Conservation (phyloP, 1,140 invertebrate genomes). For the Geopemphigus sp. region DNA sequence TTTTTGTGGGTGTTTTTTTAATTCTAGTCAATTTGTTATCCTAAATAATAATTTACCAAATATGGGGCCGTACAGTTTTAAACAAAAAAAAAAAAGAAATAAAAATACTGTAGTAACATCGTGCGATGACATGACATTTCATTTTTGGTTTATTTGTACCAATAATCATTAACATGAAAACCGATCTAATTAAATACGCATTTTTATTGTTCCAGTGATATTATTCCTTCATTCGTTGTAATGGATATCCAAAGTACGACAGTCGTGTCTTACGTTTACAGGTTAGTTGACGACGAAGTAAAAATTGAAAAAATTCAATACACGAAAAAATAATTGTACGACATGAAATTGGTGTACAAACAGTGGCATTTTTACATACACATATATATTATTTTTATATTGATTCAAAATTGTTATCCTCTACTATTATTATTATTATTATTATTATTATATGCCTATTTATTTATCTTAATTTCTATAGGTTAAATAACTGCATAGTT, state of each 20-base stretch:
- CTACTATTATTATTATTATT: conserved; percentile 7
- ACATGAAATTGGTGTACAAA: not conserved
- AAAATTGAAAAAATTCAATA: conserved; percentile 99
- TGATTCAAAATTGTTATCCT: conserved; percentile 10
- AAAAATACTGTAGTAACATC: too few species aligned
- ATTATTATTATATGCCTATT: conserved; percentile 31
- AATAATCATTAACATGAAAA: too few species aligned
- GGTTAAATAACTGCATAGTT: conserved; percentile 3
- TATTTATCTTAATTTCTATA: conserved; percentile 32
- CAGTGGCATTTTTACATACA: conserved; percentile 22
- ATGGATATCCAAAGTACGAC: conserved; percentile 98
- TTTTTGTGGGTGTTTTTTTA: too few species aligned
- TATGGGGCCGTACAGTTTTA: too few species aligned
- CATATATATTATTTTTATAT: conserved; percentile 45
- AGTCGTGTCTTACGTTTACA: conserved; percentile 98
- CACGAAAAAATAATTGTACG: conserved; percentile 65
- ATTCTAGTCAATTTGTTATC: too few species aligned
- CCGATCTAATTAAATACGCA: too few species aligned
- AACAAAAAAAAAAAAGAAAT: too few species aligned
- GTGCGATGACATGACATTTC: too few species aligned
- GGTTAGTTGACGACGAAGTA: conserved; percentile 94
- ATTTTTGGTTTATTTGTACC: too few species aligned
- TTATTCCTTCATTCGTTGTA: conserved; percentile 95
- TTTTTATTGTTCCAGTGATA: conserved; percentile 66
- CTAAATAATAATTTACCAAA: too few species aligned